Conservation (phyloP, 92 coral and sea anemone genomes). For the Actinostola sp. region DNA sequence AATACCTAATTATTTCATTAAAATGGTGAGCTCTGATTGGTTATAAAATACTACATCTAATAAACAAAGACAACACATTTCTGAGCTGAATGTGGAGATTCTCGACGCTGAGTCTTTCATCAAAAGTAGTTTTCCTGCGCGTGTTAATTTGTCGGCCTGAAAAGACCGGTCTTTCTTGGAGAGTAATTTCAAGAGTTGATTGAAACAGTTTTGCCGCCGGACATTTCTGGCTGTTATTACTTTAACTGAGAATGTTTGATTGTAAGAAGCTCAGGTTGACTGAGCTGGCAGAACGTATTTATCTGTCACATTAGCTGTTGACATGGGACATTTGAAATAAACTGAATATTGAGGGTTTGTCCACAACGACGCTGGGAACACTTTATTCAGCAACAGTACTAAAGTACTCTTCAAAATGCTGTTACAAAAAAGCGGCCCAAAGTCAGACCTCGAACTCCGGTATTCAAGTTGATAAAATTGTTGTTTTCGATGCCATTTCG, state of each 20-base stretch:
- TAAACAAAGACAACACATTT: conserved; percentile 21
- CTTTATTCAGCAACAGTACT: no score
- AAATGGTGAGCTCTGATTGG: conserved; percentile 24
- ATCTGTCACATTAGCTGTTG: background rate
- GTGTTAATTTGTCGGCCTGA: background rate
- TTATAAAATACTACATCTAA: conserved; percentile 7
- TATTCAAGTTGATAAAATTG: no score
- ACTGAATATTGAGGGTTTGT: no score
- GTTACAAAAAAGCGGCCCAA: no score
- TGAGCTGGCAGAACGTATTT: background rate
- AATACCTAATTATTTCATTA: conserved; percentile 32
- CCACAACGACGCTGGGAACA: no score
- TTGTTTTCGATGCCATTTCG: no score
- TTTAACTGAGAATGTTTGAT: conserved; percentile 22
- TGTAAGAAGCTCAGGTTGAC: conserved; percentile 10
- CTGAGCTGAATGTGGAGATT: no score
- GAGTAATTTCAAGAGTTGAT: background rate
- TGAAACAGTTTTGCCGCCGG: conserved; percentile 3
- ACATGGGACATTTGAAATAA: no score
- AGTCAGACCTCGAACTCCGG: no score
- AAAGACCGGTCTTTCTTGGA: background rate
- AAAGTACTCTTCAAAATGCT: no score
- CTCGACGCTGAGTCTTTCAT: no score
- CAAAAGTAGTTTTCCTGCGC: background rate
- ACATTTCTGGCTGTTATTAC: background rate